phyloP scores from a whole-genome alignment of 2,888 invertebrate species.

The Papilio protenor region DNA sequence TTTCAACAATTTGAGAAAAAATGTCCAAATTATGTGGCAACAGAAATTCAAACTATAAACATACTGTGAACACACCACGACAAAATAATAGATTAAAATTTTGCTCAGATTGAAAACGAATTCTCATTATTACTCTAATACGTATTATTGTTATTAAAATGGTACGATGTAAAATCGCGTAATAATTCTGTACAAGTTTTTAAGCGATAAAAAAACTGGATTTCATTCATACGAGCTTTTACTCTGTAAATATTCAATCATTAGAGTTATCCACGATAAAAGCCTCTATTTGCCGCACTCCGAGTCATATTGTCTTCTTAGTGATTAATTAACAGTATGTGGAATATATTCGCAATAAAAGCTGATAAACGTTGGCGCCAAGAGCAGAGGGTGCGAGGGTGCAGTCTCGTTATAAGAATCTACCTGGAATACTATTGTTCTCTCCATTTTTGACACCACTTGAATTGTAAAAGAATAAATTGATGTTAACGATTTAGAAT shows the following conservation, averaged over 20 bases:
- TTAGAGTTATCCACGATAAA: neutral
- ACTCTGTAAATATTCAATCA: constrained; percentile 1
- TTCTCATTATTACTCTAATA: neutral
- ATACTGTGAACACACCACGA: neutral
- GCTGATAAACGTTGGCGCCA: neutral
- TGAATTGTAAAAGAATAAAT: constrained; percentile 42
- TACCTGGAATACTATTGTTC: constrained; percentile 37
- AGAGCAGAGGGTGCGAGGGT: neutral
- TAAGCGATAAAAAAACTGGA: constrained; percentile 27
- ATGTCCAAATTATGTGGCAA: neutral
- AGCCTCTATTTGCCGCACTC: neutral
- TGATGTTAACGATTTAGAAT: constrained; percentile 19
- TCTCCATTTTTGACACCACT: constrained; percentile 32
- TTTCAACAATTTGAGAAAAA: neutral
- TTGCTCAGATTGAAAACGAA: neutral
- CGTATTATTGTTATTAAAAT: constrained; percentile 1
- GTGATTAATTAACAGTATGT: neutral
- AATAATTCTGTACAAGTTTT: neutral
- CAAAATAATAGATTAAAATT: neutral
- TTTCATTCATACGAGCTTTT: constrained; percentile 35
- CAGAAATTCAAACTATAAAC: neutral
- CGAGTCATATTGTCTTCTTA: neutral
- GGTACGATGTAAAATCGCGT: neutral
- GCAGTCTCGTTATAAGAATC: constrained; percentile 29
- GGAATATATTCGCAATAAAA: constrained; percentile 27